These are phyloP conservation scores for Cyprinodon diabolis DNA, from an alignment of 2,797 vertebrate species.

Conservation along the genomic window DNA sequence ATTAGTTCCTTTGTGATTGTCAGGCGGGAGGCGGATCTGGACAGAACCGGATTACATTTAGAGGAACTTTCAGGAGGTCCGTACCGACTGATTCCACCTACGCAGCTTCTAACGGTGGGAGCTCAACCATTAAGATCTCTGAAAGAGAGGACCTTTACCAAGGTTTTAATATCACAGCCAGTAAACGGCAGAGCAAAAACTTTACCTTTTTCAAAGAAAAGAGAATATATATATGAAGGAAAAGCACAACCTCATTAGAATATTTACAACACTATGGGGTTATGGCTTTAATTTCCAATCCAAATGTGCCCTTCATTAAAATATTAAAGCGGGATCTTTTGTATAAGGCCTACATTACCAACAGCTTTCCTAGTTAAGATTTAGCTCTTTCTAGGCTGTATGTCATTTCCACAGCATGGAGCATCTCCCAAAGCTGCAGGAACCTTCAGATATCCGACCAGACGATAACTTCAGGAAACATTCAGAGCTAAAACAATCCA, in stretches of 20 bases:
- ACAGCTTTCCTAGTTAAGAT: background rate
- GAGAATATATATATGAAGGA: background rate
- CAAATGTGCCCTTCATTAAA: no score
- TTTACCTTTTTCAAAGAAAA: conserved; percentile 2
- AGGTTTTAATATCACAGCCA: conserved; percentile 6
- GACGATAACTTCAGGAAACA: background rate
- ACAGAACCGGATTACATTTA: conserved; percentile 51
- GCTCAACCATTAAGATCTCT: conserved; percentile 21
- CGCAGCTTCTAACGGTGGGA: conserved; percentile 19
- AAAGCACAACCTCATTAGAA: background rate
- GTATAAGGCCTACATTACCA: background rate
- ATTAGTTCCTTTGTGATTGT: conserved; percentile 41
- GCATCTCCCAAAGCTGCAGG: background rate
- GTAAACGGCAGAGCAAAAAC: background rate
- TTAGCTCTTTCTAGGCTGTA: background rate
- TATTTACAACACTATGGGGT: no score
- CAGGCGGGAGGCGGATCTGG: conserved; percentile 28
- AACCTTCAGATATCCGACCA: background rate
- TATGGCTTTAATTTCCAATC: no score
- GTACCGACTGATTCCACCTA: conserved; percentile 21
- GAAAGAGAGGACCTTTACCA: conserved; percentile 17
- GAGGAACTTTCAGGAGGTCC: conserved; percentile 42
- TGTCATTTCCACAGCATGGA: background rate
- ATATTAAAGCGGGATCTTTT: no score
- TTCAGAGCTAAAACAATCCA: background rate